These are phyloP conservation scores for Labia minor DNA, from an alignment of 2,888 invertebrate genomes.

Conservation along the genomic window DNA sequence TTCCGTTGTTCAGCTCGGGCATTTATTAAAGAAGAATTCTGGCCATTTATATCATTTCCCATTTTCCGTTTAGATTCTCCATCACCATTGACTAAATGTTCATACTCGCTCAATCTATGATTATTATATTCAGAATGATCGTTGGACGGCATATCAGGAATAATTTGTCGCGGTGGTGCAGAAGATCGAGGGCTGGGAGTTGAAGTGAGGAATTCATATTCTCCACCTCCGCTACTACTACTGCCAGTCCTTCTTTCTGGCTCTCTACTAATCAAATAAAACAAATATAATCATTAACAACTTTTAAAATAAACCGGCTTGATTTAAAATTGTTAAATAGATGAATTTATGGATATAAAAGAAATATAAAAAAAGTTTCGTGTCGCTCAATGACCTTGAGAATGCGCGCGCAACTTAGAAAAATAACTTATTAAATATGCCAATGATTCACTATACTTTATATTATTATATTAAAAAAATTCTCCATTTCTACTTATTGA, in stretches of 20 bases:
- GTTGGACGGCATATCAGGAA: not conserved
- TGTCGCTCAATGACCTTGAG: no score
- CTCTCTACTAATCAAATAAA: not conserved
- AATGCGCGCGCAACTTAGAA: no score
- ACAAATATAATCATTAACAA: constrained; percentile 16
- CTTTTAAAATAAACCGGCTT: not conserved
- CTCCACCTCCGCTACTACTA: constrained; percentile 34
- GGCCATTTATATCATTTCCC: not conserved
- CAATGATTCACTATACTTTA: no score
- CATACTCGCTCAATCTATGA: not conserved
- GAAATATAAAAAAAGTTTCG: no score
- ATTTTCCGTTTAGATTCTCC: no score
- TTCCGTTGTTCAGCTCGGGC: not conserved
- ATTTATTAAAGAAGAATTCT: not conserved
- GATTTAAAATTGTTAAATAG: no score
- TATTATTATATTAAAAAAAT: no score
- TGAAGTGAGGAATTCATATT: constrained; percentile 29
- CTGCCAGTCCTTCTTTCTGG: constrained; percentile 31
- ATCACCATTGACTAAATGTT: not conserved
- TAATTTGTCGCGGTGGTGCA: constrained; percentile 3
- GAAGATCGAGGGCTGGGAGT: not conserved
- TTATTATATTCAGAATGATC: not conserved
- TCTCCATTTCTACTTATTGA: no score
- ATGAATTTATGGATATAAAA: no score
- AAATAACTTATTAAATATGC: no score